Evolutionary conservation across 2,888 invertebrate genomes (phyloP).

Genomic region (Rhingia rostrata): DNA sequence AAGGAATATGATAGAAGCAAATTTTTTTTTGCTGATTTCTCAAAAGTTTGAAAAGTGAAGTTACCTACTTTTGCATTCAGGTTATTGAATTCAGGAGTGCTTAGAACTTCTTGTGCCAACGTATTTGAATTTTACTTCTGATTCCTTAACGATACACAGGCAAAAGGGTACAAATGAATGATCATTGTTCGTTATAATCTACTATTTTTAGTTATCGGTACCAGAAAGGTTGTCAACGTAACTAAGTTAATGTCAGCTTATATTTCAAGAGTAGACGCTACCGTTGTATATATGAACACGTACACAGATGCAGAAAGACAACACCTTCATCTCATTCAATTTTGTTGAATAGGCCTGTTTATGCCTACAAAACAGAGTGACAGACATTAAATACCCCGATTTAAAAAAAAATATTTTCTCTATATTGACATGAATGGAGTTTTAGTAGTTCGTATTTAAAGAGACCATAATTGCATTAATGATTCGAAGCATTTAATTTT

Average conservation of each 20-base stretch:
- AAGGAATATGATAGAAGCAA: no score
- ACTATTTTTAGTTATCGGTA: conserved; percentile 70
- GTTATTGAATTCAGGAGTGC: conserved; percentile 54
- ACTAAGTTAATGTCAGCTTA: conserved; percentile 49
- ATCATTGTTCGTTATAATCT: conserved; percentile 65
- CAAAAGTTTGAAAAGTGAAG: no score
- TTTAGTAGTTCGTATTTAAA: conserved; percentile 42
- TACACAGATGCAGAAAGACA: not conserved
- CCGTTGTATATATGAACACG: conserved; percentile 15
- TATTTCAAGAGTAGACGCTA: conserved; percentile 51
- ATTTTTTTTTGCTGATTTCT: no score
- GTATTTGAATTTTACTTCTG: conserved; percentile 57
- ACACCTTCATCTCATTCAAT: conserved; percentile 55
- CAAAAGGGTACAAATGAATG: conserved; percentile 54
- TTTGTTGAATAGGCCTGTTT: conserved; percentile 42
- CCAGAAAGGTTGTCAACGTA: conserved; percentile 63
- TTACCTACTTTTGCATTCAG: no score
- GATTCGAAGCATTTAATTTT: not conserved
- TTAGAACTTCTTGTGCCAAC: conserved; percentile 40
- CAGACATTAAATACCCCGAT: conserved; percentile 16
- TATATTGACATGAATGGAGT: conserved; percentile 44
- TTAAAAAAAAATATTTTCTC: conserved; percentile 63
- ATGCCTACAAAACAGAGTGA: conserved; percentile 33
- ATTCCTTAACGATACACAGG: conserved; percentile 42
- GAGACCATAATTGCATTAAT: conserved; percentile 36